Percentiles rank a stretch among this genome's conserved stretches.
These are phyloP conservation scores for Drosophila navojoa DNA, from an alignment of 1,140 invertebrate genomes.

Conservation along the genomic window DNA sequence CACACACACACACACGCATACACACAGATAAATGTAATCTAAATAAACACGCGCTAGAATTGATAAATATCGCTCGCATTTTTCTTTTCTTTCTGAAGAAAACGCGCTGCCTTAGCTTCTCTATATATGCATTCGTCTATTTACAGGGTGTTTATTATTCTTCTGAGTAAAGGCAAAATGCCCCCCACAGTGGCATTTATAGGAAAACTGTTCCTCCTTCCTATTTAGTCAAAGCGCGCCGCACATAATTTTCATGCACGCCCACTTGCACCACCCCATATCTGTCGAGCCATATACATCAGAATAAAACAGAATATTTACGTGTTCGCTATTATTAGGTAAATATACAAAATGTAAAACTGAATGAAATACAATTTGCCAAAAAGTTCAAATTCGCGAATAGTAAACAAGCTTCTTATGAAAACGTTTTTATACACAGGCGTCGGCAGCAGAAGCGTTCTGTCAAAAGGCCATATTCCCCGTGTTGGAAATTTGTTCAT, in stretches of 20 bases:
- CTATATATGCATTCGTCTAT: background rate
- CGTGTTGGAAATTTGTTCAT: too few relatives aligned
- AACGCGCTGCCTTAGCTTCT: too few relatives aligned
- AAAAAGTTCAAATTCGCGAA: background rate
- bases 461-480: too few relatives aligned
- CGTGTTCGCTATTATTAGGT: too few relatives aligned
- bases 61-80: slow-evolving; percentile 48
- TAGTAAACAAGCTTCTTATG: background rate
- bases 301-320: background rate
- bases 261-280: background rate
- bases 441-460: too few relatives aligned
- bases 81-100: background rate
- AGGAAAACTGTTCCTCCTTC: background rate
- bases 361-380: too few relatives aligned
- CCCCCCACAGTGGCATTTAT: background rate
- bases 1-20: background rate
- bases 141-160: background rate
- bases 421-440: too few relatives aligned
- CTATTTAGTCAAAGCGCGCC: background rate
- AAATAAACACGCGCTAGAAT: slow-evolving; percentile 62
- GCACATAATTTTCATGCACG: background rate
- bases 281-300: background rate
- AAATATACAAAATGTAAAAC: too few relatives aligned
- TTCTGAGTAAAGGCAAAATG: background rate
- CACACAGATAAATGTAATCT: slow-evolving; percentile 55